Evolutionary conservation across 1,140 invertebrate genomes (phyloP).

Genomic region (Drosophila jambulina): DNA sequence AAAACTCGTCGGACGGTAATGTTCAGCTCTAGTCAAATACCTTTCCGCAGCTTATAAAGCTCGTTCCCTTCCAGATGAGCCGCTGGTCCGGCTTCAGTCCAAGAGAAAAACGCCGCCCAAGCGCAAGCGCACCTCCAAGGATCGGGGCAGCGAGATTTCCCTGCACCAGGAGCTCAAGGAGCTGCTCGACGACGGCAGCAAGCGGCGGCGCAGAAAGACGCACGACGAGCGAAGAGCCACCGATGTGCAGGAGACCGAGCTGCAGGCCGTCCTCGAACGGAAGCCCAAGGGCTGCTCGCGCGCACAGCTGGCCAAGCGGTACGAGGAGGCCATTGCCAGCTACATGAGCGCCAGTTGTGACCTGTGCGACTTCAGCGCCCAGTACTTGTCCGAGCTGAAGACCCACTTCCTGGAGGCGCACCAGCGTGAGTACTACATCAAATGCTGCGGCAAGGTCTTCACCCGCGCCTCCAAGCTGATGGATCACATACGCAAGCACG

Average conservation of each 20-base stretch:
- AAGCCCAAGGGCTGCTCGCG: conserved; percentile 73
- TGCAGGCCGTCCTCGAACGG: conserved; percentile 61
- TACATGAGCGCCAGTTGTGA: conserved; percentile 78
- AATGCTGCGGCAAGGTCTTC: conserved; percentile 76
- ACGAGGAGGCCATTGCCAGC: conserved; percentile 72
- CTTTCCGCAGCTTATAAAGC: background rate
- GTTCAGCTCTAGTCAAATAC: too few species aligned
- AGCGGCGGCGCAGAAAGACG: conserved; percentile 28
- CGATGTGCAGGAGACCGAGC: conserved; percentile 43
- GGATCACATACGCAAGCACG: conserved; percentile 78
- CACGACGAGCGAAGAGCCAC: conserved; percentile 6
- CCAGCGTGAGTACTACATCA: conserved; percentile 71
- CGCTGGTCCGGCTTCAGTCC: conserved; percentile 54
- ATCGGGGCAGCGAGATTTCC: background rate
- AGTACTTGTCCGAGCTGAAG: conserved; percentile 67
- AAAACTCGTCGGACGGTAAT: conserved; percentile 43
- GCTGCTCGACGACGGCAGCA: conserved; percentile 41
- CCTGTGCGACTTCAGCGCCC: conserved; percentile 63
- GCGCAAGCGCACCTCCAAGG: conserved; percentile 34
- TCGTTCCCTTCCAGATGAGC: conserved; percentile 48
- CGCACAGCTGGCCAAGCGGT: conserved; percentile 63
- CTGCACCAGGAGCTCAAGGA: conserved; percentile 55
- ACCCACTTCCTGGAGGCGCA: conserved; percentile 68
- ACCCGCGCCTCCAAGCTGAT: conserved; percentile 68
- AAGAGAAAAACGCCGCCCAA: conserved; percentile 55